phyloP scores from a whole-genome alignment of 1,140 invertebrate species.

The Chelonus insularis region DNA sequence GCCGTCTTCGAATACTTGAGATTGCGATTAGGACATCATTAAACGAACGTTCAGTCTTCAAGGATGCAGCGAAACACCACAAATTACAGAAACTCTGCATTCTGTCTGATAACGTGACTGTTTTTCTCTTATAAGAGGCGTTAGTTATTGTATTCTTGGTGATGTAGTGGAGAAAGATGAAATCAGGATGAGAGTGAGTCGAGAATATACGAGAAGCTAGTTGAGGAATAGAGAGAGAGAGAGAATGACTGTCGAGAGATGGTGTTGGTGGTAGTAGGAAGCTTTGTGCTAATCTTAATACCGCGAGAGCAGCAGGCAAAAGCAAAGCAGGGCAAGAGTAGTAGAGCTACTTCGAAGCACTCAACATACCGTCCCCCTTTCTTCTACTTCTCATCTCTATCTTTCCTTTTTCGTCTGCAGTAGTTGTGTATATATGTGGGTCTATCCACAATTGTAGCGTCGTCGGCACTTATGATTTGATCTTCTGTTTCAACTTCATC shows the following conservation, averaged over 20 bases:
- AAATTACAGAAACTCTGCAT: constrained; percentile 2
- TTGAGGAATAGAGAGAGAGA: constrained; percentile 16
- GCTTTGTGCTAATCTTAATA: constrained; percentile 45
- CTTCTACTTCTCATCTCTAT: constrained; percentile 21
- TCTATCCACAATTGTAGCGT: constrained; percentile 29
- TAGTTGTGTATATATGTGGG: constrained; percentile 23
- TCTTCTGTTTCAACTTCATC: constrained; percentile 30
- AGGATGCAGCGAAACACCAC: constrained; percentile 1
- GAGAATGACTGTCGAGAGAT: constrained; percentile 8
- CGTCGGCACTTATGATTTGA: constrained; percentile 36
- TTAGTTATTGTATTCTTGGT: neutral
- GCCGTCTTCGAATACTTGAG: neutral
- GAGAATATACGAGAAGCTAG: constrained; percentile 5
- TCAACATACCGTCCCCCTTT: constrained; percentile 31
- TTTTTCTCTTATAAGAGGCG: neutral
- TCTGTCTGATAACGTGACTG: neutral
- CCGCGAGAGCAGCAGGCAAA: constrained; percentile 27
- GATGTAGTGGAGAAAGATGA: constrained; percentile 6
- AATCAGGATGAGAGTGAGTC: neutral
- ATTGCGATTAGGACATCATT: constrained; percentile 13
- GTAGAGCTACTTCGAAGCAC: constrained; percentile 34
- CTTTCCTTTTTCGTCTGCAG: neutral
- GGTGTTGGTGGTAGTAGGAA: constrained; percentile 21
- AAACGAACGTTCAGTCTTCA: neutral
- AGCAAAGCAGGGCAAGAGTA: constrained; percentile 22